These are phyloP conservation scores for Adelphocoris suturalis DNA, from an alignment of 2,888 invertebrate species.

Conservation along the genomic window DNA sequence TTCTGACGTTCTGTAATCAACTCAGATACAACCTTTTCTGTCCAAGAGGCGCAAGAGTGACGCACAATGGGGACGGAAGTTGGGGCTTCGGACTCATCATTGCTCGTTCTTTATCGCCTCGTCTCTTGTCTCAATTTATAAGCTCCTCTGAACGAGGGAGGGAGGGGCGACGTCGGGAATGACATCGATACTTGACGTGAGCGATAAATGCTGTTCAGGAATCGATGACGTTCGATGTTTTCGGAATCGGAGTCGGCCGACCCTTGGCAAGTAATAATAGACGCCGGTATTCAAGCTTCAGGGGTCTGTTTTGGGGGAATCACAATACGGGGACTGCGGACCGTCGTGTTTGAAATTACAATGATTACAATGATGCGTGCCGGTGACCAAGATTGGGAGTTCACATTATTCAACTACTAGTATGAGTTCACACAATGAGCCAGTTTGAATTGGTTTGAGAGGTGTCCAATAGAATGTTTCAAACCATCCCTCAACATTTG, in stretches of 20 bases:
- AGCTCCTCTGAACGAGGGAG: background rate
- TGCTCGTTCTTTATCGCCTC: conserved; percentile 23
- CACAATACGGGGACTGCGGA: background rate
- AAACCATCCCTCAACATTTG: too few species aligned
- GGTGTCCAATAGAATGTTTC: too few species aligned
- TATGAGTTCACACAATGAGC: too few species aligned
- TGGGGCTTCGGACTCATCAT: conserved; percentile 10
- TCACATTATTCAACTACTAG: too few species aligned
- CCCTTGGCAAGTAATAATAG: conserved; percentile 20
- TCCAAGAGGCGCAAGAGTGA: conserved; percentile 29
- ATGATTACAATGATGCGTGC: background rate
- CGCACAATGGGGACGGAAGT: conserved; percentile 6
- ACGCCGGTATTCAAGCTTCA: background rate
- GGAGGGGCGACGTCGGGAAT: background rate
- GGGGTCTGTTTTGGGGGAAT: background rate
- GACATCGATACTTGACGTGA: conserved; percentile 24
- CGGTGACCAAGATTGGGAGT: too few species aligned
- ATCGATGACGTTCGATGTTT: conserved; percentile 5
- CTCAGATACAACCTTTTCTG: conserved; percentile 6
- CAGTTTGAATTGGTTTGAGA: too few species aligned
- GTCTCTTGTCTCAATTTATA: conserved; percentile 16
- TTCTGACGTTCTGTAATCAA: conserved; percentile 27
- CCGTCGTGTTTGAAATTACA: background rate
- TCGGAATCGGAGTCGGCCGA: background rate
- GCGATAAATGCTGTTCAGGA: conserved; percentile 5